Conservation (phyloP, 2,888 invertebrate genomes). For the Prostheceraeus crozeri region DNA sequence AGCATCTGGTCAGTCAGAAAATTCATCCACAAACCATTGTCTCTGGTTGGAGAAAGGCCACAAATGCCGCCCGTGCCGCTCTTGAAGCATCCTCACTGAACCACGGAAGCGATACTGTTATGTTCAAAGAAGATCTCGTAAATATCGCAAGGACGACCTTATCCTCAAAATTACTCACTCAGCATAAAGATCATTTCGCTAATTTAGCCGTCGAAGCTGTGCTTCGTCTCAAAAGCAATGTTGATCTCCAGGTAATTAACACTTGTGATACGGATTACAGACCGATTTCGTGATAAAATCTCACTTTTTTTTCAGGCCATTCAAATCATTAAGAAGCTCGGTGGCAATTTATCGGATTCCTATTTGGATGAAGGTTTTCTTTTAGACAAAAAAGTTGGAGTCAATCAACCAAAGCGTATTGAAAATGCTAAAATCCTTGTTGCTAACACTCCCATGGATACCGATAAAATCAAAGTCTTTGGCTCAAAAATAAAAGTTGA, state of each 20-base stretch:
- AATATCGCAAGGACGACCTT: slow-evolving; percentile 95
- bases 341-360: slow-evolving; percentile 83
- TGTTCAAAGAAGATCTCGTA: slow-evolving; percentile 76
- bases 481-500: slow-evolving; percentile 54
- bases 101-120: slow-evolving; percentile 65
- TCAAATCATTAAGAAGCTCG: slow-evolving; percentile 92
- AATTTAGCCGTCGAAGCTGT: slow-evolving; percentile 91
- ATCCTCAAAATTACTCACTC: slow-evolving; percentile 92
- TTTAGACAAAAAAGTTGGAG: slow-evolving; percentile 82
- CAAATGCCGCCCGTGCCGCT: slow-evolving; percentile 73
- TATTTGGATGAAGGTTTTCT: slow-evolving; percentile 85
- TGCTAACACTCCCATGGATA: slow-evolving; percentile 99
- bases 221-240: slow-evolving; percentile 83
- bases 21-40: slow-evolving; percentile 97
- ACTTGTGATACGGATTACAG: neutral
- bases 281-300: neutral
- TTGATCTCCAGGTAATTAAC: slow-evolving; percentile 78
- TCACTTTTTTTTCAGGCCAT: neutral
- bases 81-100: slow-evolving; percentile 62
- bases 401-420: slow-evolving; percentile 88
- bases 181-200: slow-evolving; percentile 92
- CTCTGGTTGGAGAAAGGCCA: slow-evolving; percentile 83
- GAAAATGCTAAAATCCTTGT: slow-evolving; percentile 93
- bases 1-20: slow-evolving; percentile 81
- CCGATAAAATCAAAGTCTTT: slow-evolving; percentile 82